A percentile compares a stretch with the other conserved stretches of the same genome.
phyloP scores from a whole-genome alignment of 2,113 vertebrate species.

The Ptyas mucosa region DNA sequence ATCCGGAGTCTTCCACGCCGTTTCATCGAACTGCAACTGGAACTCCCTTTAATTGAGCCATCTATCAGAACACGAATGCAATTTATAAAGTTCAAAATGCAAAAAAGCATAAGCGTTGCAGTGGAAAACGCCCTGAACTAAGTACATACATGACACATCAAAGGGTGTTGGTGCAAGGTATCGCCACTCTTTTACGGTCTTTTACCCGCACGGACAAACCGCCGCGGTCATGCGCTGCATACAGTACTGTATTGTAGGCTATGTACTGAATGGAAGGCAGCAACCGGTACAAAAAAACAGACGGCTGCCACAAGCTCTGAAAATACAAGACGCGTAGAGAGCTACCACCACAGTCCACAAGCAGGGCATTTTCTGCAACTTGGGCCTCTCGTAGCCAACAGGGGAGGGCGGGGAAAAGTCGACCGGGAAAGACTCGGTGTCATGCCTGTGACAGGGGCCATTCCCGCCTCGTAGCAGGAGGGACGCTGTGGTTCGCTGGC shows the following conservation, averaged over 20 bases:
- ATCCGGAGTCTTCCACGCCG: neutral
- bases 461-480: neutral
- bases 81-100: neutral
- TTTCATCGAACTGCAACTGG: neutral
- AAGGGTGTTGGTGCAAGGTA: neutral
- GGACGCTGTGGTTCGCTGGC: neutral
- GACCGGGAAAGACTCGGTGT: neutral
- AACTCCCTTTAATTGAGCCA: neutral
- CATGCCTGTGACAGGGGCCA: neutral
- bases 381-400: neutral
- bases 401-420: neutral
- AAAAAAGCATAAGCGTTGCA: neutral
- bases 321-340: neutral
- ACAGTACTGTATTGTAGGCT: neutral
- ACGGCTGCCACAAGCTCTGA: fast-evolving
- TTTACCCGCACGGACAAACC: no score
- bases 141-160: neutral
- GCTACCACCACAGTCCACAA: neutral
- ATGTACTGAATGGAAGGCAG: neutral
- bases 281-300: neutral
- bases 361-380: neutral
- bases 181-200: neutral
- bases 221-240: neutral
- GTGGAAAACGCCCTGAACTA: neutral
- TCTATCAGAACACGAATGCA: neutral